phyloP scores from a whole-genome alignment of 2,797 vertebrate species.

The Hoplostethus atlanticus region DNA sequence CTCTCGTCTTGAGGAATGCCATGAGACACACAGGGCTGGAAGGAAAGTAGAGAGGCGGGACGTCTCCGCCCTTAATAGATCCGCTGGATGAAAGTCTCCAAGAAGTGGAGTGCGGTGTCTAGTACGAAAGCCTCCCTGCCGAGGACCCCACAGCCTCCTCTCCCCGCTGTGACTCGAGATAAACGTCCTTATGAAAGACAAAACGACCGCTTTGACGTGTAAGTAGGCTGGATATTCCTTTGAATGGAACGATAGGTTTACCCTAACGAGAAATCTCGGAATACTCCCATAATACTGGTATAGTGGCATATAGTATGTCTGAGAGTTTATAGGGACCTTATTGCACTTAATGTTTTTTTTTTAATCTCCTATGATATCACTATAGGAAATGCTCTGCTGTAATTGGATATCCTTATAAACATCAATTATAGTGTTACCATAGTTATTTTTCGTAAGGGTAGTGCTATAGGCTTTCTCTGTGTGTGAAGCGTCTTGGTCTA shows the following conservation, averaged over 20 bases:
- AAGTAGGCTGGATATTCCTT: conserved; percentile 62
- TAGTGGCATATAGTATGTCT: not conserved
- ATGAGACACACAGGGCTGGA: conserved; percentile 53
- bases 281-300: not conserved
- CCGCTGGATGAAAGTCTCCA: conserved; percentile 54
- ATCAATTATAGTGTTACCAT: too few species aligned
- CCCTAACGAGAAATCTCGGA: too few species aligned
- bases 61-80: conserved; percentile 73
- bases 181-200: conserved; percentile 83
- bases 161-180: conserved; percentile 32
- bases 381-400: too few species aligned
- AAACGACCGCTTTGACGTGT: conserved; percentile 80
- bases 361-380: too few species aligned
- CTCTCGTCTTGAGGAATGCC: conserved; percentile 37
- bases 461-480: not conserved
- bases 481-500: not conserved
- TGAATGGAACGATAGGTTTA: not conserved
- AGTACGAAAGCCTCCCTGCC: conserved; percentile 61
- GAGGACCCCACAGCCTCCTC: conserved; percentile 32
- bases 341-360: not conserved
- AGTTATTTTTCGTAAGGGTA: not conserved
- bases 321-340: not conserved
- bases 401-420: too few species aligned
- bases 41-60: conserved; percentile 73
- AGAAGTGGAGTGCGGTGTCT: conserved; percentile 61